phyloP scores from a whole-genome alignment of 2,888 invertebrate genomes.

The Plebejus anna region DNA sequence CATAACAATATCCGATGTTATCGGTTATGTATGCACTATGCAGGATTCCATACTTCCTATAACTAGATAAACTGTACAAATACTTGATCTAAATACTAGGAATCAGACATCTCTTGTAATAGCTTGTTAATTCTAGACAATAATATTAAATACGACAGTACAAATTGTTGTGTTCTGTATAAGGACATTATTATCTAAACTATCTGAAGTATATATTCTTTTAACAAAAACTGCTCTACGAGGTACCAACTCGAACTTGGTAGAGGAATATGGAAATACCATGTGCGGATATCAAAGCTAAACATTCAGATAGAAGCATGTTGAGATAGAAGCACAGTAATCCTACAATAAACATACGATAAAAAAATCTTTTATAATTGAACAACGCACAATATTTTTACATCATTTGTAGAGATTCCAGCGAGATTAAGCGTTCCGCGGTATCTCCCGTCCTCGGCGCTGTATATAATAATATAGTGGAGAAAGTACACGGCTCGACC shows the following conservation, averaged over 20 bases:
- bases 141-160: not conserved
- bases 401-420: not conserved
- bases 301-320: not conserved
- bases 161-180: no score
- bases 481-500: slow-evolving; percentile 41
- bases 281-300: not conserved
- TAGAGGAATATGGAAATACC: not conserved
- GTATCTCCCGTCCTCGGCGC: slow-evolving; percentile 11
- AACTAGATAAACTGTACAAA: slow-evolving; percentile 11
- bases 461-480: slow-evolving; percentile 30
- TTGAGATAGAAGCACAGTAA: not conserved
- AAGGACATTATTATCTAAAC: no score
- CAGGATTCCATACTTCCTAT: slow-evolving; percentile 6
- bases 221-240: not conserved
- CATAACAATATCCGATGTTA: not conserved
- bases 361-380: not conserved
- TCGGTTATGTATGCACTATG: slow-evolving; percentile 8
- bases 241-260: no score
- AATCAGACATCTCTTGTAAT: not conserved
- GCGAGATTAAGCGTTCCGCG: slow-evolving; percentile 18
- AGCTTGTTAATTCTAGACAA: not conserved
- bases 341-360: not conserved
- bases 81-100: not conserved
- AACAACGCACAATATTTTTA: slow-evolving; percentile 7
- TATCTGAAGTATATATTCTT: not conserved